Evolutionary conservation across 2,888 invertebrate genomes (phyloP).

Genomic region (Lysandra bellargus): DNA sequence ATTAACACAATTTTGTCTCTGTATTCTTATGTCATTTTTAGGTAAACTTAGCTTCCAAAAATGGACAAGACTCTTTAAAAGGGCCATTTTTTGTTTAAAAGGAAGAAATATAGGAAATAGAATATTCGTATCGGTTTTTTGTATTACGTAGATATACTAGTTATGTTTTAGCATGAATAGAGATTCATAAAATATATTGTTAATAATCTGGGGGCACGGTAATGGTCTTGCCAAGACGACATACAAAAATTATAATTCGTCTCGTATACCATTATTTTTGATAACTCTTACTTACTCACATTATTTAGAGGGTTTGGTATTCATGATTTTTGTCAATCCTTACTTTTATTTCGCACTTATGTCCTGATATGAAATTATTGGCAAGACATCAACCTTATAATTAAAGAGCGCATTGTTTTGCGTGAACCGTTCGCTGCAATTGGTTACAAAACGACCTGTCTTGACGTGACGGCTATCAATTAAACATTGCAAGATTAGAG

Average conservation of each 20-base stretch:
- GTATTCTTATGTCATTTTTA: background rate
- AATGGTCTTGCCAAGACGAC: background rate
- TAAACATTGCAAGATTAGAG: constrained; percentile 47
- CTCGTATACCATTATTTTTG: too few relatives aligned
- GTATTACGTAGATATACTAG: too few relatives aligned
- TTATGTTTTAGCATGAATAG: too few relatives aligned
- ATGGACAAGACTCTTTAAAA: background rate
- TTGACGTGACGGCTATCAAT: constrained; percentile 41
- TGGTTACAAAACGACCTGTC: constrained; percentile 30
- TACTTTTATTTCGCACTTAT: background rate
- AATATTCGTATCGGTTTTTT: background rate
- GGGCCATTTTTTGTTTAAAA: too few relatives aligned
- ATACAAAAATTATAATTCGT: background rate
- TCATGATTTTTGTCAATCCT: background rate
- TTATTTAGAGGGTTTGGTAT: too few relatives aligned
- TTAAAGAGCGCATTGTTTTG: constrained; percentile 23
- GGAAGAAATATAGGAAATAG: too few relatives aligned
- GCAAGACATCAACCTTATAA: background rate
- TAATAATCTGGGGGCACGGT: background rate
- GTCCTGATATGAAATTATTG: background rate
- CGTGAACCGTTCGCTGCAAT: constrained; percentile 40
- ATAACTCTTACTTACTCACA: too few relatives aligned
- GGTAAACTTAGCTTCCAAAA: background rate
- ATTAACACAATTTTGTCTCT: background rate
- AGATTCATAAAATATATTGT: too few relatives aligned